Conservation (phyloP, 2,888 invertebrate genomes). For the Drosophila ezoana region DNA sequence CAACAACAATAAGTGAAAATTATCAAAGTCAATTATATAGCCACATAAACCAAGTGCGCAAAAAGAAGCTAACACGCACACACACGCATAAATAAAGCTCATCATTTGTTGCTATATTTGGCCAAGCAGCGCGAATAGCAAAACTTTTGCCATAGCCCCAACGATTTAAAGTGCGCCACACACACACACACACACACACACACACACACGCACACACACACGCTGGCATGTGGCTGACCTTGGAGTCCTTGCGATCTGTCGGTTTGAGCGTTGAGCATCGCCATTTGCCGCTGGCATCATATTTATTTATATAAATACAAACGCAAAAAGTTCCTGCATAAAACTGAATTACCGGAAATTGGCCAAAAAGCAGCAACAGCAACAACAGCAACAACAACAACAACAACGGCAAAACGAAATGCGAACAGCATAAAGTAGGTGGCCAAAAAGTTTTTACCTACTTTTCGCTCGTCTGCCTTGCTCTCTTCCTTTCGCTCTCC, state of each 20-base stretch:
- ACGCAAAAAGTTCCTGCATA: slow-evolving; percentile 79
- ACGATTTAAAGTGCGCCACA: slow-evolving; percentile 51
- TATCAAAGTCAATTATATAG: slow-evolving; percentile 80
- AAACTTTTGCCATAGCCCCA: slow-evolving; percentile 53
- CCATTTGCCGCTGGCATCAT: slow-evolving; percentile 60
- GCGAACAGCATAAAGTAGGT: slow-evolving; percentile 55
- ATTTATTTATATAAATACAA: slow-evolving; percentile 76
- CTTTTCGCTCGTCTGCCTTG: slow-evolving; percentile 42
- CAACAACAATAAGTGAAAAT: slow-evolving; percentile 76
- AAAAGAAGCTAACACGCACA: slow-evolving; percentile 31
- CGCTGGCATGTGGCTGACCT: slow-evolving; percentile 38
- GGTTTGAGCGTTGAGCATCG: slow-evolving; percentile 24
- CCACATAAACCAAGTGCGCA: slow-evolving; percentile 60
- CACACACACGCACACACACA: not conserved
- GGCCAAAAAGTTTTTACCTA: slow-evolving; percentile 75
- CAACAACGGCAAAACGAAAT: slow-evolving; percentile 37
- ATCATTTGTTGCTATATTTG: slow-evolving; percentile 48
- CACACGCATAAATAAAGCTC: slow-evolving; percentile 52
- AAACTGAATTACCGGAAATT: slow-evolving; percentile 82
- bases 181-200: slow-evolving; percentile 7
- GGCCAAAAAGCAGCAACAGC: slow-evolving; percentile 65
- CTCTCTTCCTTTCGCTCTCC: not conserved
- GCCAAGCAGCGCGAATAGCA: slow-evolving; percentile 38
- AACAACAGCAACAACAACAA: slow-evolving; percentile 34
- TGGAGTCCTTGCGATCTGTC: slow-evolving; percentile 41